Evolutionary conservation across 2,888 invertebrate species (phyloP), one percentile per base, ranked within the genome.

Genomic region (Eupithecia pulchellata): DNA sequence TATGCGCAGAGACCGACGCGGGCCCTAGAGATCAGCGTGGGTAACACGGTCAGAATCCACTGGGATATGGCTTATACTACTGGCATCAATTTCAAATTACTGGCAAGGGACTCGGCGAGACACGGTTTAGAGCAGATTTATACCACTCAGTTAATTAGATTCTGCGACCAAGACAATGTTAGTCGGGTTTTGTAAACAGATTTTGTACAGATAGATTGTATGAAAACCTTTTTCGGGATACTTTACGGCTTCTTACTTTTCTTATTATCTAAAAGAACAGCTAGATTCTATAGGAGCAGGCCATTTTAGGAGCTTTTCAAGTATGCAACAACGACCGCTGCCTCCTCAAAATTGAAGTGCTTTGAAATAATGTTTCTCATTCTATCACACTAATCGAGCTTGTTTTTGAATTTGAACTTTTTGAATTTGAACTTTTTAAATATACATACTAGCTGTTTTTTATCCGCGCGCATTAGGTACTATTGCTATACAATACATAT

Each of bases 11-110:
- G 70, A 78, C 76, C 76, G 76, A 77, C 78, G 72, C 77, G 79
- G 77, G 77, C 84, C 83, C 83, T 73, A 60, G 82, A 81, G 82
- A 80, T 81, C 76, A 9, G 20, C 20, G 42, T 75, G 76, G 76
- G 75, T 80, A 82, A 82, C 85, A 81, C 81, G 79, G 83, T 83
- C 81, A 76, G 47, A 8, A 58, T 68, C 63, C 39, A 61, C 64
- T 66, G 68, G 64, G 72, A 69, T 47, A 11, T 62, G 72, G 60
- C 47, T 60, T 66, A 70, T 34, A 69, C 68, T 60, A 5, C 61
- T 34, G 14, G 20, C 61, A 34, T 36, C n/a, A 25, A 61, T 61
- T 32, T 9, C 4, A 11, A 34, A 61, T 34, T 60, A 25, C 52
- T 52, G 30, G n/a, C 20, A 1, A 60, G 58, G n/a, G 14, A 55